These are phyloP conservation scores for Gallinago stenura DNA, from an alignment of 2,797 vertebrate species.

Conservation along the genomic window DNA sequence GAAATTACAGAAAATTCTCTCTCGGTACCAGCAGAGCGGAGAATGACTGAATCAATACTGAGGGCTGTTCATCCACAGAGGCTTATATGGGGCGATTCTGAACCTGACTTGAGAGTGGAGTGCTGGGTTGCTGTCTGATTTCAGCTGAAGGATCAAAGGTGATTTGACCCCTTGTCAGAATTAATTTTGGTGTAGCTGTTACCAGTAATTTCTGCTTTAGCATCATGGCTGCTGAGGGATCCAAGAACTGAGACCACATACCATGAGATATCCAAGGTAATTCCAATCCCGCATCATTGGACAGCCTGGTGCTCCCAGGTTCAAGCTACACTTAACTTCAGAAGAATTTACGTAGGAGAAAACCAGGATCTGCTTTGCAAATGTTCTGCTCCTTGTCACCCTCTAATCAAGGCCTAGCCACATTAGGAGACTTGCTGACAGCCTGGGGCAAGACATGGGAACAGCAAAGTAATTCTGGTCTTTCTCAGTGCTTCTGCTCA, in stretches of 20 bases:
- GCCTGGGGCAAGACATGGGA: background rate
- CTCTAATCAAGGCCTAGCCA: background rate
- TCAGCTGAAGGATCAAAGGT: background rate
- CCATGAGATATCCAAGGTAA: background rate
- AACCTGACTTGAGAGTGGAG: background rate
- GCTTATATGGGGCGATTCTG: background rate
- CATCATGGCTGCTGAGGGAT: background rate
- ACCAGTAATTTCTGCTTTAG: background rate
- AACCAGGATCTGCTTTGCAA: background rate
- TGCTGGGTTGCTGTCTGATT: background rate
- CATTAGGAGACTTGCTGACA: conserved; percentile 2
- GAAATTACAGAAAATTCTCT: background rate
- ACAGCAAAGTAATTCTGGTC: background rate
- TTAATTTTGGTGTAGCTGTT: background rate
- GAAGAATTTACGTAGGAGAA: background rate
- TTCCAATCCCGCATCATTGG: background rate
- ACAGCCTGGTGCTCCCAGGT: background rate
- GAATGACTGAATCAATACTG: background rate
- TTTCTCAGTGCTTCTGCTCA: conserved; percentile 14
- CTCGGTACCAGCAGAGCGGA: background rate
- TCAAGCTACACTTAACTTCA: background rate
- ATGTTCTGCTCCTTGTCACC: background rate
- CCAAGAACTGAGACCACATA: background rate
- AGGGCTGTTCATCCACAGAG: background rate
- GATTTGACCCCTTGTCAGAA: background rate